These are phyloP conservation scores for Caenorhabditis inopinata DNA, from an alignment of 1,140 invertebrate genomes.

Conservation along the genomic window DNA sequence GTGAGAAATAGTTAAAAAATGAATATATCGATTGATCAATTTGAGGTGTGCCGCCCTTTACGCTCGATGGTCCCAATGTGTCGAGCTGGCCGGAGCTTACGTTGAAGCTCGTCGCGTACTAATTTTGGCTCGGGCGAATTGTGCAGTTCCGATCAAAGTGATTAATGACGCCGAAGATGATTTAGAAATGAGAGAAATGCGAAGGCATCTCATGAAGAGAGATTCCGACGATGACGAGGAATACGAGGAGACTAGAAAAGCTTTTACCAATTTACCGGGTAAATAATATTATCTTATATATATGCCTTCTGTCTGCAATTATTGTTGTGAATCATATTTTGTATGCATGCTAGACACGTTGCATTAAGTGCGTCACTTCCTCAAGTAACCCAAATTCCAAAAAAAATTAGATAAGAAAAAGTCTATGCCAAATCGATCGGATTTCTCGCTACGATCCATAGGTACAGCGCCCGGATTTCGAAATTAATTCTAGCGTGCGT, in stretches of 20 bases:
- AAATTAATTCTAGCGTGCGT: no score
- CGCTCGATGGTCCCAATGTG: constrained; percentile 24
- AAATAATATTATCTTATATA: background rate
- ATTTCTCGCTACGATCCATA: no score
- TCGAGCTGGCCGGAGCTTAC: constrained; percentile 8
- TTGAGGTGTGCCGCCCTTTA: constrained; percentile 36
- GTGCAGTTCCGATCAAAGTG: background rate
- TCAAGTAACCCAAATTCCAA: no score
- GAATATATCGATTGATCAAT: background rate
- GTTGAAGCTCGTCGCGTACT: constrained; percentile 19
- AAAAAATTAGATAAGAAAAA: no score
- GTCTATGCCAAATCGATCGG: no score
- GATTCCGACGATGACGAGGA: constrained; percentile 1
- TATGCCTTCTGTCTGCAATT: no score
- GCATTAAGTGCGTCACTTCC: no score
- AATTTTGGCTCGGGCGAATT: background rate
- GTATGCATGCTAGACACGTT: no score
- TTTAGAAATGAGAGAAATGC: constrained; percentile 14
- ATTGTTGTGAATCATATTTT: no score
- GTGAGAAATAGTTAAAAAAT: background rate
- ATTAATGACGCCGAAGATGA: background rate
- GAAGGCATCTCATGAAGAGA: background rate
- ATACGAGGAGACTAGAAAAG: background rate
- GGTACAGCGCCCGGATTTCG: no score
- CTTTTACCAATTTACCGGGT: background rate